Evolutionary conservation across 1,140 invertebrate species (phyloP), one percentile per base, ranked within the genome.

Genomic region (Oreohelix idahoensis): DNA sequence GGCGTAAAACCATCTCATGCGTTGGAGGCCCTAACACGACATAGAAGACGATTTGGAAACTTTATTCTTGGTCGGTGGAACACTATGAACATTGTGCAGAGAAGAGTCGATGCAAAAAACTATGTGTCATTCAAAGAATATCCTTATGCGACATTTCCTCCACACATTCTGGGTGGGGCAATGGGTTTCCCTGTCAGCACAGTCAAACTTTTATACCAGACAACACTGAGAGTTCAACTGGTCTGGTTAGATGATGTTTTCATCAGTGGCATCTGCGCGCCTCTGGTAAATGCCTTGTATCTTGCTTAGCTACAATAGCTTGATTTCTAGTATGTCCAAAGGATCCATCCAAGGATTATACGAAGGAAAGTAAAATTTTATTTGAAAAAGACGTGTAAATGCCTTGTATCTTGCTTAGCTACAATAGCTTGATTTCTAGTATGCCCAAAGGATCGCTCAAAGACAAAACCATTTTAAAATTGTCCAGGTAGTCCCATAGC

Each of bases 1-100:
- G 58, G 86, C n/a, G 85, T 88, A 1, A 87, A 88, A 91, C 36
- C 96, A 86, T 84, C 95, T 29, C 93, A 94, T 82, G 95, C 95
- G 91, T 88, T 97, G 15, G 94, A 89, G 20, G 29, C 74, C 8
- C 78, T 83, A 39, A 53, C 86, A 0, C 69, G 83, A 11, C 38
- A 76, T 13, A 70, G 69, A 26, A 58, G 79, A 29, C 83, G 83
- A 17, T 66, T n/a, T 2, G 84, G 81, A 36, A 79, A 84, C 17
- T 83, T 86, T 26, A 83, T 91, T 39, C 79, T 89, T 29, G 91
- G 91, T 80, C 83, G 87, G 81, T 84, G 89, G 15, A 89, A 88
- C 86, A 69, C 84, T n/a, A 77, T 83, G 38, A 87, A 88, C 84
- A 85, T 84, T 23, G 89, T 89, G 0, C 86, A 89, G 45, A 81